These are phyloP conservation scores for Diceros bicornis DNA, from an alignment of 2,797 vertebrate genomes.

Conservation along the genomic window DNA sequence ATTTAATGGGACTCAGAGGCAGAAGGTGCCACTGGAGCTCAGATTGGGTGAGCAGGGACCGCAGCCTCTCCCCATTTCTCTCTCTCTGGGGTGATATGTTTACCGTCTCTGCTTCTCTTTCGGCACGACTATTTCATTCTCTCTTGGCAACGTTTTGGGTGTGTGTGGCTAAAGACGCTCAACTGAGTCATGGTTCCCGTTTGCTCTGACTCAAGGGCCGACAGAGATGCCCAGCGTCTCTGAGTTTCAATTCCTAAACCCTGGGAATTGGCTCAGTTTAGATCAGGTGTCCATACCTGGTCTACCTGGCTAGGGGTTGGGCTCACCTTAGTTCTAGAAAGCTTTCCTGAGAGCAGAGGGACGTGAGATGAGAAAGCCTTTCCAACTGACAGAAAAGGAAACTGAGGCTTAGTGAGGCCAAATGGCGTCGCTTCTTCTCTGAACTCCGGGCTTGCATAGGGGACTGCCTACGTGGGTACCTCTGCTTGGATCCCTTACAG, in stretches of 20 bases:
- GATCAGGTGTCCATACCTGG: background rate
- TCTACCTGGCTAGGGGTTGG: background rate
- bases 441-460: background rate
- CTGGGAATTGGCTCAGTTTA: background rate
- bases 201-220: background rate
- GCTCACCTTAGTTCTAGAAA: background rate
- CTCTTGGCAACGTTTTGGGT: background rate
- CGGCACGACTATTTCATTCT: background rate
- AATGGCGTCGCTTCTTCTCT: background rate
- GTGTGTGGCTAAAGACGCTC: background rate
- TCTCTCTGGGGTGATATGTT: background rate
- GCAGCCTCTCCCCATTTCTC: background rate
- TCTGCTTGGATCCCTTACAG: background rate
- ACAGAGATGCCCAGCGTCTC: background rate
- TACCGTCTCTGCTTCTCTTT: background rate
- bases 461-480: no score
- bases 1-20: background rate
- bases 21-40: background rate
- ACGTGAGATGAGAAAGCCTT: background rate
- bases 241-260: background rate
- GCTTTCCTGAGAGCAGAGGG: background rate
- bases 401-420: background rate
- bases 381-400: background rate
- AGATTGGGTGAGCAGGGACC: background rate
- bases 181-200: background rate